These are phyloP conservation scores for Apolygus lucorum DNA, from an alignment of 1,140 invertebrate species.

Conservation along the genomic window DNA sequence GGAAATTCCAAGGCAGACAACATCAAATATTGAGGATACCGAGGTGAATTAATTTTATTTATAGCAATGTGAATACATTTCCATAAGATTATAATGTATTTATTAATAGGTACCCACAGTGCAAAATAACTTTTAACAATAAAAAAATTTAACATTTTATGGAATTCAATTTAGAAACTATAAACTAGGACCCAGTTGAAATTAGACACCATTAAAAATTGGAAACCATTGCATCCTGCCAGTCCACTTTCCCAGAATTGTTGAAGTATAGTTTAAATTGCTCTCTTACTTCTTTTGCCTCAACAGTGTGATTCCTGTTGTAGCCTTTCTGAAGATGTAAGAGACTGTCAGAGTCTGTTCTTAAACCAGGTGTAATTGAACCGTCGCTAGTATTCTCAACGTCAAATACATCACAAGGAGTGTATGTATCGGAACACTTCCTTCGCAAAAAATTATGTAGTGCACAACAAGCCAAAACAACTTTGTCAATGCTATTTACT, in stretches of 20 bases:
- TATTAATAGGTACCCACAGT: background rate
- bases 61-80: no score
- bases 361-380: no score
- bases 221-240: constrained; percentile 4
- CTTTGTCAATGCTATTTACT: constrained; percentile 30
- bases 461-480: constrained; percentile 25
- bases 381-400: no score
- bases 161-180: background rate
- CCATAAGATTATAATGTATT: background rate
- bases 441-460: constrained; percentile 25
- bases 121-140: background rate
- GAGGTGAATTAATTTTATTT: background rate
- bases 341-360: no score
- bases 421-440: no score
- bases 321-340: background rate
- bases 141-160: background rate
- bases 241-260: background rate
- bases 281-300: background rate
- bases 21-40: background rate
- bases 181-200: no score
- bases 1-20: constrained; percentile 1
- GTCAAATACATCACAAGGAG: no score
- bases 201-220: no score
- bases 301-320: background rate
- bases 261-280: background rate